Conservation (phyloP, 2,113 vertebrate species). For the Spea multiplicata region DNA sequence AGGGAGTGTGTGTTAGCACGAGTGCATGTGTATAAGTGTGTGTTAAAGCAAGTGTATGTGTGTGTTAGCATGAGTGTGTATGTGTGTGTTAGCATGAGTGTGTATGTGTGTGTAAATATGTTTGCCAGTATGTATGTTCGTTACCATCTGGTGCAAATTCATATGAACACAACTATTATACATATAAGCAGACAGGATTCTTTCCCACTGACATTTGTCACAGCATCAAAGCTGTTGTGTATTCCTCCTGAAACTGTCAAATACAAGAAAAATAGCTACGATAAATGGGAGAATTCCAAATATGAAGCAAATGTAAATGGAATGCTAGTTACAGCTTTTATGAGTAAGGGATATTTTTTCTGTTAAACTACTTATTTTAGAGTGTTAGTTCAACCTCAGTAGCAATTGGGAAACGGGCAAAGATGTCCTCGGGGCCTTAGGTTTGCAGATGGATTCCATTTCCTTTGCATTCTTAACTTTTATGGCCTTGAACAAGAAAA, state of each 20-base stretch:
- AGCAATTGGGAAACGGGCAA: neutral
- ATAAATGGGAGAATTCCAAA: neutral
- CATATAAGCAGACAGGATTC: too few relatives aligned
- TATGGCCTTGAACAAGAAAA: neutral
- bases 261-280: neutral
- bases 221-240: neutral
- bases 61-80: too few relatives aligned
- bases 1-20: too few relatives aligned
- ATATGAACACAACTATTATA: too few relatives aligned
- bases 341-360: neutral
- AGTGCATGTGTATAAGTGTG: too few relatives aligned
- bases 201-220: too few relatives aligned
- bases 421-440: neutral
- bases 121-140: too few relatives aligned
- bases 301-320: neutral
- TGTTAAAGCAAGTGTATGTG: too few relatives aligned
- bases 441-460: constrained; percentile 4
- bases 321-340: neutral
- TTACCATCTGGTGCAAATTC: too few relatives aligned
- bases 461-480: constrained; percentile 5
- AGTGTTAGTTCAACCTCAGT: neutral
- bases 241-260: neutral
- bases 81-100: too few relatives aligned
- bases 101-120: too few relatives aligned
- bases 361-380: constrained; percentile 6